Evolutionary conservation across 2,888 invertebrate genomes (phyloP), one percentile per base, ranked within the genome.

Genomic region (Nineta flava): DNA sequence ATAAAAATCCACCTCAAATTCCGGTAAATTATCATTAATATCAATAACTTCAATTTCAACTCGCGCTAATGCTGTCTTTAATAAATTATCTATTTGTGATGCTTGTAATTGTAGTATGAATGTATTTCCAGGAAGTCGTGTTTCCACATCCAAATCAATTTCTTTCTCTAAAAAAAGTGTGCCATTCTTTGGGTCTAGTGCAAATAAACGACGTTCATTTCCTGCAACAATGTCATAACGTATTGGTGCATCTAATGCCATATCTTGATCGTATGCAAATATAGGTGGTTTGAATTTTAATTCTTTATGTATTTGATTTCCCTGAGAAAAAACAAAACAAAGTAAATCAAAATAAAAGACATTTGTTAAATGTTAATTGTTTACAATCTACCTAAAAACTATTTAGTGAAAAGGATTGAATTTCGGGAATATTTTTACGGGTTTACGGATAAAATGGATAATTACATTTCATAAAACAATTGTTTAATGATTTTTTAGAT

Each of bases 1-100:
- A 62, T 92, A 91, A 58, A 86, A 80, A 58, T 88, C 88, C 0
- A 87, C 87, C 62, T 91, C 90, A 56, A 92, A 92, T 58, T 87
- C 83, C 0, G 90, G 90, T 17, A 84, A 67, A 63, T 91, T 90
- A 61, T 91, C 90, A 59, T 91, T 87, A 9, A 87, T 65, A 59
- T 88, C 87, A 35, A 82, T 60, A 3, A 87, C 68, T 64, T 87
- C 77, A 0, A 88, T 68, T 62, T 86, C 85, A 0, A 85, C 74
- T 48, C 81, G 70, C 0, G 90, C 84, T 5, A 80, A 71, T 0
- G 85, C 83, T 26, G 82, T 77, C 59, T 85, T 83, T 35, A 83
- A 60, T 0, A 85, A 81, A 61, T 86, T 87, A 61, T 90, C 85
- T 43, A 81, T 72, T 63, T 90, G 84, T 0, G 81, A 74, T 0